phyloP scores from a whole-genome alignment of 2,888 invertebrate genomes.

The Trichacis sp. region DNA sequence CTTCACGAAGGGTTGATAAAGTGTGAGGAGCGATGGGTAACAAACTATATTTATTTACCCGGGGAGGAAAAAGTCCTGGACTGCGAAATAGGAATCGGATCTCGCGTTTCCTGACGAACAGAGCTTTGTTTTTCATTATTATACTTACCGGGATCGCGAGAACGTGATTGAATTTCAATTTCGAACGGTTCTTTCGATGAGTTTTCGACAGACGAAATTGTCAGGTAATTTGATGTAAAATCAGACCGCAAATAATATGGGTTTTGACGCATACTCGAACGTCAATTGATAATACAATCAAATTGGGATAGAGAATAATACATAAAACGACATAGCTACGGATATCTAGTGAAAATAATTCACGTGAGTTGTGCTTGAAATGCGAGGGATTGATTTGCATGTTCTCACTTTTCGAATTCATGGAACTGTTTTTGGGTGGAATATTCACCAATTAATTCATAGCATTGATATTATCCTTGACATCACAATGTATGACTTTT shows the following conservation, averaged over 20 bases:
- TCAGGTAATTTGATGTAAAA: slow-evolving; percentile 11
- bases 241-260: neutral
- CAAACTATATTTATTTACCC: slow-evolving; percentile 30
- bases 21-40: slow-evolving; percentile 12
- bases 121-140: neutral
- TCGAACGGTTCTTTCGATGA: slow-evolving; percentile 10
- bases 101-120: neutral
- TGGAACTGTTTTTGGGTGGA: neutral
- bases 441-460: neutral
- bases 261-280: neutral
- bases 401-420: neutral
- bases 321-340: slow-evolving; percentile 2
- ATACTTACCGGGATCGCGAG: too few species aligned
- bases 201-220: slow-evolving; percentile 21
- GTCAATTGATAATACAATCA: slow-evolving; percentile 19
- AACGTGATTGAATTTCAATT: too few species aligned
- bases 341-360: neutral
- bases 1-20: slow-evolving; percentile 24
- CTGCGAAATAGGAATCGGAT: neutral
- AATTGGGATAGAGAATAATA: slow-evolving; percentile 4
- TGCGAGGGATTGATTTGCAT: neutral
- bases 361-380: neutral
- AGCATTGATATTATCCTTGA: too few species aligned
- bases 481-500: too few species aligned
- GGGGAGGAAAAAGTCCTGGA: slow-evolving; percentile 9